A percentile compares a stretch with the other conserved stretches of the same genome.
These are phyloP conservation scores for Myodes glareolus DNA, from an alignment of 2,113 vertebrate species.

Conservation along the genomic window DNA sequence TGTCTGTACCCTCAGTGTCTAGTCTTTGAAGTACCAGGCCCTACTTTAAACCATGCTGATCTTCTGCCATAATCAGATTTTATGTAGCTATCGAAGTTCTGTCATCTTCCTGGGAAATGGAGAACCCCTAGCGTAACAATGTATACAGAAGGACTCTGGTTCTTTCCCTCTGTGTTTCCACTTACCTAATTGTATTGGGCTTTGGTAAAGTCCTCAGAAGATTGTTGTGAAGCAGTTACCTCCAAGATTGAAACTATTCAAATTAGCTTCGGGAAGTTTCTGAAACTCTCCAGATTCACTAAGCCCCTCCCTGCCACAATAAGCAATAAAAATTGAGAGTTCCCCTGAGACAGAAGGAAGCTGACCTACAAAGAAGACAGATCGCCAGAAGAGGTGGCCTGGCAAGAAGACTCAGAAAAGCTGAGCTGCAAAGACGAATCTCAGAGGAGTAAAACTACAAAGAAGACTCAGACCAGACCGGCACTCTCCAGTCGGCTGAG, in stretches of 20 bases:
- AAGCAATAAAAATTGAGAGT: not conserved
- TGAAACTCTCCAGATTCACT: not conserved
- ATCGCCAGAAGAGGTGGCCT: not conserved
- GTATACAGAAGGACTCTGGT: not conserved
- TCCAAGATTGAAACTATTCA: not conserved
- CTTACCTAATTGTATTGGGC: not conserved
- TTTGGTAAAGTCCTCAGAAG: not conserved
- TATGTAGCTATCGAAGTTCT: not conserved
- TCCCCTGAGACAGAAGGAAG: not conserved
- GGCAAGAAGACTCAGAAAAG: not conserved
- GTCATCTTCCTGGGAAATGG: not conserved
- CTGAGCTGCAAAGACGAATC: not conserved
- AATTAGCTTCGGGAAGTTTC: not conserved
- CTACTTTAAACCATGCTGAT: not conserved
- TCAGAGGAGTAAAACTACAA: no score
- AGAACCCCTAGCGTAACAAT: not conserved
- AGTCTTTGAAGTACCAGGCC: not conserved
- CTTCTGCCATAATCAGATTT: not conserved
- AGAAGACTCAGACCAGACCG: not conserved
- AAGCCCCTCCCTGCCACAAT: not conserved
- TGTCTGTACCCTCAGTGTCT: not conserved
- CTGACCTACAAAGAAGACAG: not conserved
- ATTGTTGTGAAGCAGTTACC: not conserved
- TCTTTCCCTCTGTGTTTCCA: not conserved
- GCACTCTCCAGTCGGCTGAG: not conserved